Base-by-base conservation (phyloP, 2,113 vertebrate species). In the Paramisgurnus dabryanus region DNA sequence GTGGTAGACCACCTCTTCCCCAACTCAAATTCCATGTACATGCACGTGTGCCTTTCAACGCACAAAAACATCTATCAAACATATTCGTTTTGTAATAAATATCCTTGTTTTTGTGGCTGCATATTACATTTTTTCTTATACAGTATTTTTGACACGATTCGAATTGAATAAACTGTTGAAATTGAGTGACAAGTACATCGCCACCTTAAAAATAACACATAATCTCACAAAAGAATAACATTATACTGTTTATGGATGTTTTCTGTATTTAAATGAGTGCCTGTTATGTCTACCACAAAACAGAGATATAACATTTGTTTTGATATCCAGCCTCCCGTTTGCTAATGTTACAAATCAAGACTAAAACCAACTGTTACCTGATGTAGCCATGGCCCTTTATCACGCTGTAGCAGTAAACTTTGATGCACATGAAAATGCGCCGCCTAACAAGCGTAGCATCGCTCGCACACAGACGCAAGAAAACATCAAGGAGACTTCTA, bases 361-460 rank as follows among this genome's bases (percentile, higher is more conserved):
- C 17, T 80, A 58, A 87, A 90, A 84, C 78, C 63, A 86, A 83
- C 84, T 89, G 87, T 76, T 83, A 89, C 82, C 82, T 87, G 84
- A 89, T 82, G 63, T 58, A 83, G 76, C 83, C 15, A 27, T 66
- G 22, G 53, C 53, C 73, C 58, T 78, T 83, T 73, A 87, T 89
- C 76, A 81, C 80, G 67, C 60, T 60, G 84, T 79, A 85, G 53
- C 82, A 82, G 84, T 67, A 67, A 81, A 79, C 79, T 74, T 82
- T 86, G 81, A 85, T 86, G 82, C 81, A 84, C 85, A 83, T 80
- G 68, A 87, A 87, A 86, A 89, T 89, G 87, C 84, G 78, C 80
- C 81, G 87, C 82, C 77, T 88, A 91, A 92, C 84, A 89, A 88
- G 89, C 89, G 87, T 89, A 86, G 87, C 87, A 90, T 91, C 86